phyloP scores from a whole-genome alignment of 2,797 vertebrate genomes.

The Xiphorhynchus erythropygius region DNA sequence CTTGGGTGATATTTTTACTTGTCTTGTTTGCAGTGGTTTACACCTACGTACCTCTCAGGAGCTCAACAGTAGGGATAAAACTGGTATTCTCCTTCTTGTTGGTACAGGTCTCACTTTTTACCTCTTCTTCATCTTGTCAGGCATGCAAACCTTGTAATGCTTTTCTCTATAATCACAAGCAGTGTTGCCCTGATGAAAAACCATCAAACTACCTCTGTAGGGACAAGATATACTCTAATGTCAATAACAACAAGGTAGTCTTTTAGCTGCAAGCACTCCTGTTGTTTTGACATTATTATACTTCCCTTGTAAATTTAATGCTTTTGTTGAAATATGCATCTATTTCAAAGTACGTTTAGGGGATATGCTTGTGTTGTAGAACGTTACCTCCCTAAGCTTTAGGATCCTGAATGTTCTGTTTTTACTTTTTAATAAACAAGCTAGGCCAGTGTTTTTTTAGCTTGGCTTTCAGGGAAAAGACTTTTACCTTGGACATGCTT shows the following conservation, averaged over 20 bases:
- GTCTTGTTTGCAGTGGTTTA: background rate
- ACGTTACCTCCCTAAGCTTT: background rate
- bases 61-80: background rate
- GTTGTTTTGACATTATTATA: background rate
- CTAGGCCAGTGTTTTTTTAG: background rate
- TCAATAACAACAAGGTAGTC: background rate
- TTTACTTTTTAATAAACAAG: background rate
- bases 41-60: background rate
- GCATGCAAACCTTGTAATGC: background rate
- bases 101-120: background rate
- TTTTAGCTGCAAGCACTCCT: background rate
- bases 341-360: background rate
- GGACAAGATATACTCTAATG: background rate
- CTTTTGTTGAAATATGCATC: background rate
- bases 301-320: background rate
- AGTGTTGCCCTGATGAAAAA: background rate
- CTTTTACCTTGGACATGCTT: background rate
- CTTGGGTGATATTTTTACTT: background rate
- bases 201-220: background rate
- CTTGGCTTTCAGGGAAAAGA: background rate
- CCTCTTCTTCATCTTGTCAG: background rate
- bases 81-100: background rate
- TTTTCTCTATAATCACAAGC: background rate
- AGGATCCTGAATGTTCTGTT: background rate
- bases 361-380: background rate